Evolutionary conservation across 1,140 invertebrate species (phyloP), one percentile per base, ranked within the genome.

Genomic region (Neodiprion pinetum): DNA sequence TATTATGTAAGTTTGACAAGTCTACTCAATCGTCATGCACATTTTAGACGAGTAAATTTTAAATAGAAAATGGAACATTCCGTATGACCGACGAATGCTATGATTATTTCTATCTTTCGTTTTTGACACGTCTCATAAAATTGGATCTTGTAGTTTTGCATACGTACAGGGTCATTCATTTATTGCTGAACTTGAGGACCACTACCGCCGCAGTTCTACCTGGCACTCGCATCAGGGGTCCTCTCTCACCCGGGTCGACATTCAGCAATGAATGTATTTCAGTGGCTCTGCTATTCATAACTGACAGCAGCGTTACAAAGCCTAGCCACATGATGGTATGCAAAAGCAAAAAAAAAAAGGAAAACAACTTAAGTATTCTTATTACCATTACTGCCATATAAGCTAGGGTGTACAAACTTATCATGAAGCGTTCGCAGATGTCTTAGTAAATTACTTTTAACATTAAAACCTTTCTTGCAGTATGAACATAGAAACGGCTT

Each of bases 391-490:
- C 86, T 88, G 21, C 87, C 88, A 68, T 88, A 88, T n/a, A 88
- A 79, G 77, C 87, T 88, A n/a, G 90, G 88, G 83, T 89, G 90
- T 67, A 91, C 88, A 70, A 92, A 90, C 84, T 92, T 92, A 81
- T 93, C 92, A 86, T 93, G 92, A 74, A 93, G 84, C 61, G 93
- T 94, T 85, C 93, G 90, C 83, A 94, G 84, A 85, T 95, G 93
- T 76, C 93, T 91, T 65, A 94, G 83, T 69, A 94, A 85, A 85
- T 94, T 94, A 75, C 93, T 94, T 85, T 94, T 95, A 74, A 94
- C 94, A 84, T 94, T 94, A 85, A 94, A 95, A 11, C 93, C 93
- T 81, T 94, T 94, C 88, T 92, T 92, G 88, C 93, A 94, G 50
- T 93, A 90, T 50, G 92, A 92, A 88, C 93, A 95, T 61, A 92